Evolutionary conservation across 2,888 invertebrate species (phyloP).

Genomic region (Mythimna pallens): DNA sequence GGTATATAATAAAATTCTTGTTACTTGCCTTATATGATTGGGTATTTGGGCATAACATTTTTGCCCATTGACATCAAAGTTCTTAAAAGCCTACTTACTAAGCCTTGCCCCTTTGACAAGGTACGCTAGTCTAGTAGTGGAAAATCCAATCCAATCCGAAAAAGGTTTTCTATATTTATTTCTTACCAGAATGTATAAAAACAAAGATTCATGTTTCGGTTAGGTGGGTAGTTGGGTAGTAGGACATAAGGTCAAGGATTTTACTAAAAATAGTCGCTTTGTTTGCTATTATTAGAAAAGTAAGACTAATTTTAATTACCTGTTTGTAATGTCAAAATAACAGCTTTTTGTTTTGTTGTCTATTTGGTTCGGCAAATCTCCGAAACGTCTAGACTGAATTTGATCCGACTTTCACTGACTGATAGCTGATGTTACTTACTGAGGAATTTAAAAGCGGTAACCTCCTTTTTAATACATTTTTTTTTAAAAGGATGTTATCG

Average conservation of each 20-base stretch:
- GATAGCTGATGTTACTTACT: too few species aligned
- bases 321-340: too few species aligned
- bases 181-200: neutral
- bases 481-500: too few species aligned
- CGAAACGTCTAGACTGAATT: too few species aligned
- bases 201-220: neutral
- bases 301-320: neutral
- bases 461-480: too few species aligned
- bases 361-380: too few species aligned
- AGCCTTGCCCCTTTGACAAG: conserved; percentile 3
- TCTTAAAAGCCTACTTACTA: neutral
- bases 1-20: neutral
- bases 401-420: too few species aligned
- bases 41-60: neutral
- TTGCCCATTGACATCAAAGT: neutral
- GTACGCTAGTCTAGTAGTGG: neutral
- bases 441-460: too few species aligned
- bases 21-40: neutral
- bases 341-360: too few species aligned
- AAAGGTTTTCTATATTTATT: conserved; percentile 17
- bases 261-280: neutral
- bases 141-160: neutral
- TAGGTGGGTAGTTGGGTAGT: neutral
- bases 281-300: neutral
- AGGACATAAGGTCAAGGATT: neutral